Base-by-base conservation (phyloP, 1,140 invertebrate genomes). In the Vollenhovia emeryi region DNA sequence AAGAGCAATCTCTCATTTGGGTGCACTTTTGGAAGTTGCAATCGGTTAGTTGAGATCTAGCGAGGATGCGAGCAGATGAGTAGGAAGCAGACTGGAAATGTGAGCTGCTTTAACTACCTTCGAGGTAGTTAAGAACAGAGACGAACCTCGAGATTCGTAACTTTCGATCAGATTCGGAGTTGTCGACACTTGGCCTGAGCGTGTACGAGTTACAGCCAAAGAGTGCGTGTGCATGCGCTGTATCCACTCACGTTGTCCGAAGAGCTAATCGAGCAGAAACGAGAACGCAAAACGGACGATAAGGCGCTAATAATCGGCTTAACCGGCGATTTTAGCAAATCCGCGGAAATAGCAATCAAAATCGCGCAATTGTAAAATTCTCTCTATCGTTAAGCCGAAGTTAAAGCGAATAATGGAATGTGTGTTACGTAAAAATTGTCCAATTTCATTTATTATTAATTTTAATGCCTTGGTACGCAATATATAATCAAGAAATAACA, bases 161-260 rank as follows among this genome's bases (percentile, higher is more conserved):
- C 86, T 92, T 92, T 90, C 84, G 73, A 90, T 92, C 91, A 87
- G 91, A 91, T 92, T 89, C 55, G 66, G 79, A 91, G 84, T 89
- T 88, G 69, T 74, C 36, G 57, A 52, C 45, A 43, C 59, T 76
- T 82, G 50, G 57, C 60, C 30, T n/a, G 21, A 79, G 36, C 52
- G 45, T 89, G 57, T 36, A 83, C 36, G 6, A 45, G 50, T 27
- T 21, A 52, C 36, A 43, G 55, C 24, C 2, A 18, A 64, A 48
- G 36, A 33, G 27, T 57, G 9, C 6, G 36, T 36, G 52, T 4
- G 30, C 43, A 24, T 40, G 18, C 50, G 27, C 8, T 6, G 0
- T 27, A 80, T 36, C 13, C 50, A 45, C 11, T 69, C 50, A 45
- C 6, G n/a, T 43, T 86, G 45, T 82, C 15, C 62, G 36, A 55